Evolutionary conservation across 1,140 invertebrate species (phyloP).

Genomic region (Cyrtorhinus lividipennis): DNA sequence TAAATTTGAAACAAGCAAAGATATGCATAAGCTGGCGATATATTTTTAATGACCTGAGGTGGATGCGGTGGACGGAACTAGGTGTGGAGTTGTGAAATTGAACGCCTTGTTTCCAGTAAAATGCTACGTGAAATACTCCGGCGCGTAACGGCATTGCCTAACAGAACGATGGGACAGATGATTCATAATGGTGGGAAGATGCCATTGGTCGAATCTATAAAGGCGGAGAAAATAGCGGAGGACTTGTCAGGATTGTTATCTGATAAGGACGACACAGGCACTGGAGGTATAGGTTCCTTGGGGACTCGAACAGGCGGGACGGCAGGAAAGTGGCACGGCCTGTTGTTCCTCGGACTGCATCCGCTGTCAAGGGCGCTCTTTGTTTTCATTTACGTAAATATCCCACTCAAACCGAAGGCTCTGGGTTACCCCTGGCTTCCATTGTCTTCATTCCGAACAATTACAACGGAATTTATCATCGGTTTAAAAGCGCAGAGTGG

Average conservation of each 20-base stretch:
- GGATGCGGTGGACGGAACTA: too few species aligned
- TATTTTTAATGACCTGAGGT: too few species aligned
- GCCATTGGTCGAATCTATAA: too few species aligned
- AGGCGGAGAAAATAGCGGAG: background rate
- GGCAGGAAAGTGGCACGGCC: background rate
- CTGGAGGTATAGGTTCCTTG: background rate
- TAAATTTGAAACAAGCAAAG: too few species aligned
- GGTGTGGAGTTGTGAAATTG: too few species aligned
- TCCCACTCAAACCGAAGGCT: background rate
- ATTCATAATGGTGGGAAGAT: background rate
- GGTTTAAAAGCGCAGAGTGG: background rate
- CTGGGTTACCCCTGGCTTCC: background rate
- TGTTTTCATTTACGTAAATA: constrained; percentile 6
- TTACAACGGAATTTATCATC: constrained; percentile 8
- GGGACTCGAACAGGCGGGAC: background rate
- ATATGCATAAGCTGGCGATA: too few species aligned
- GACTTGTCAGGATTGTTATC: background rate
- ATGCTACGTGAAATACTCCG: background rate
- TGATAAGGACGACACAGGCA: background rate
- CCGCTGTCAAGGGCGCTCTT: constrained; percentile 7
- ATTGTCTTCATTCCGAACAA: constrained; percentile 8
- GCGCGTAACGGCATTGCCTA: background rate
- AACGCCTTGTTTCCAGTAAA: too few species aligned
- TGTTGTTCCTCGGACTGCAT: background rate
- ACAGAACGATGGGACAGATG: background rate